Conservation (phyloP, 2,113 vertebrate species). For the Xyrauchen texanus region DNA sequence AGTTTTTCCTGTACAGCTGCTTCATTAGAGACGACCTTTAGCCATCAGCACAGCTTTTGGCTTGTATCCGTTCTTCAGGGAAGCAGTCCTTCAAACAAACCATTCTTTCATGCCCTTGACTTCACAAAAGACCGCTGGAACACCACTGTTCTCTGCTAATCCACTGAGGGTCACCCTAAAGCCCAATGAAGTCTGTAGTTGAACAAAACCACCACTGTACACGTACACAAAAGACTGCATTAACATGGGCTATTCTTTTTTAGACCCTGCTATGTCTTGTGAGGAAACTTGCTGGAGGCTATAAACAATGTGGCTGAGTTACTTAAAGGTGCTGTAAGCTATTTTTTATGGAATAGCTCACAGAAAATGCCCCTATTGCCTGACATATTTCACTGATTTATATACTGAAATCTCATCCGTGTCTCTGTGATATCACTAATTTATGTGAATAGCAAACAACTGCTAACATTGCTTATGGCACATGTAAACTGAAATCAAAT, state of each 20-base stretch:
- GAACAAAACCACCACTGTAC: conserved; percentile 44
- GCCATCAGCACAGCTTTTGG: conserved; percentile 39
- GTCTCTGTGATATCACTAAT: too few species aligned
- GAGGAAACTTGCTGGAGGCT: conserved; percentile 1
- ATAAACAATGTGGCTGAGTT: neutral
- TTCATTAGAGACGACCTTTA: conserved; percentile 47
- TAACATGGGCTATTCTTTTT: conserved; percentile 39
- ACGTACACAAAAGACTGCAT: conserved; percentile 41
- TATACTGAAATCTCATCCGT: too few species aligned
- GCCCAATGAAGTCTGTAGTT: conserved; percentile 22
- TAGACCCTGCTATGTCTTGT: conserved; percentile 17
- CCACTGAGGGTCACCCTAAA: conserved; percentile 36
- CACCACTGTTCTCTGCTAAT: conserved; percentile 25
- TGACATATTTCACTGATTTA: too few species aligned
- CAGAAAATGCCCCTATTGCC: too few species aligned
- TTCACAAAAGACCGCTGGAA: conserved; percentile 37
- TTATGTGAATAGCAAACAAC: too few species aligned
- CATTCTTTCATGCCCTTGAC: conserved; percentile 42
- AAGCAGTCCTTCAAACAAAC: conserved; percentile 48
- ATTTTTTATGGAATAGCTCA: too few species aligned
- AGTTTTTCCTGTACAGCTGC: conserved; percentile 31
- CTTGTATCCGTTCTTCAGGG: conserved; percentile 40
- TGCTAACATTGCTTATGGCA: neutral
- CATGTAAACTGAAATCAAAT: neutral
- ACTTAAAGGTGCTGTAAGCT: too few species aligned